A percentile compares a stretch with the other conserved stretches of the same genome.
phyloP scores from a whole-genome alignment of 2,113 vertebrate species.

The Cyprinodon tularosa region DNA sequence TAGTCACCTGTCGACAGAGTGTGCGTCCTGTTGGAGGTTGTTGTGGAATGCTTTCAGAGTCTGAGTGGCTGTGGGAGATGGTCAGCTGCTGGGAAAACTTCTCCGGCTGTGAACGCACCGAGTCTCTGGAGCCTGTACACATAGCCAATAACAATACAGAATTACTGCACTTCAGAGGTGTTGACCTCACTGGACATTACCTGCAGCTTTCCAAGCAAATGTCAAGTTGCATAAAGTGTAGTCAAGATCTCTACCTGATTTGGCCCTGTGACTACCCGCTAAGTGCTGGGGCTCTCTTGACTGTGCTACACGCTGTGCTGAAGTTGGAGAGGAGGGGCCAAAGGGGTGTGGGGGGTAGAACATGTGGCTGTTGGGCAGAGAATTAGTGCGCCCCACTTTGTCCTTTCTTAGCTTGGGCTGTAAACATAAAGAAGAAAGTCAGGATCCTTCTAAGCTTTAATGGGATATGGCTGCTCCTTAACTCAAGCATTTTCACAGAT shows the following conservation, averaged over 20 bases:
- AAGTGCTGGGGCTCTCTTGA: slow-evolving; percentile 78
- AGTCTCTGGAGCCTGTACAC: slow-evolving; percentile 85
- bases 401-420: slow-evolving; percentile 78
- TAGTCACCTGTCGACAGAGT: slow-evolving; percentile 90
- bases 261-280: slow-evolving; percentile 38
- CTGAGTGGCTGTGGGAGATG: slow-evolving; percentile 78
- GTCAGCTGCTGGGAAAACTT: slow-evolving; percentile 80
- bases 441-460: slow-evolving; percentile 14
- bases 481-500: slow-evolving; percentile 16
- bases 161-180: neutral
- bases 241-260: slow-evolving; percentile 61
- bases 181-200: neutral
- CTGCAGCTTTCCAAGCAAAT: neutral
- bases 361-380: slow-evolving; percentile 98
- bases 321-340: slow-evolving; percentile 24
- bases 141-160: neutral
- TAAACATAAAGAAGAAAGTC: slow-evolving; percentile 21
- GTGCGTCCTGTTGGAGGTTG: slow-evolving; percentile 82
- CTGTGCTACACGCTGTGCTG: slow-evolving; percentile 67
- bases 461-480: slow-evolving; percentile 14
- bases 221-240: neutral
- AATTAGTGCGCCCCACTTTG: slow-evolving; percentile 93
- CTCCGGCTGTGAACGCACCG: slow-evolving; percentile 85
- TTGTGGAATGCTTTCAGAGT: slow-evolving; percentile 82
- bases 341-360: slow-evolving; percentile 74